Evolutionary conservation across 2,888 invertebrate genomes (phyloP), one percentile per base, ranked within the genome.

Genomic region (Noctua janthe): DNA sequence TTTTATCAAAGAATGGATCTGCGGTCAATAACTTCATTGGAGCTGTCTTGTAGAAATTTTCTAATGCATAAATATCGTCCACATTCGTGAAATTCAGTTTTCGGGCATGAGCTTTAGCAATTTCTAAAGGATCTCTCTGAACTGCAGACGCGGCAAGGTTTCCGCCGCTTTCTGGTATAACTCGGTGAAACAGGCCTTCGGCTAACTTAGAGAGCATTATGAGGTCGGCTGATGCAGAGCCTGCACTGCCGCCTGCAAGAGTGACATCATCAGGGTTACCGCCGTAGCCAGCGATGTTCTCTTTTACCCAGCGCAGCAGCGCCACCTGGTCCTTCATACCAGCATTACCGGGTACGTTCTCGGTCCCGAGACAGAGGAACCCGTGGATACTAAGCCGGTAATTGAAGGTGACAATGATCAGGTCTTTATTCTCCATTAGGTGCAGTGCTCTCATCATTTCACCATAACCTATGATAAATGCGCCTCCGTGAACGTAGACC

Each of bases 401-500:
- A 72, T 92, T 92, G 80, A 91, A 92, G 10, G 88, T 91, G 1
- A 92, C 91, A 23, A 88, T 79, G 64, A 93, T 87, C 17, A 92
- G 76, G 90, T 93, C 77, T 76, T 91, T 88, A 23, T 76, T 85
- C 13, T 82, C 82, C n/a, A 91, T 83, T 17, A 92, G 76, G n/a
- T 92, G 91, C 67, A 90, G 85, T 8, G 87, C 95, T 51, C 64
- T 80, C 80, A 80, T 80, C 80, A 80, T 80, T 13, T 80, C 80
- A 20, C 80, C 80, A 56, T 72, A 80, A 13, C 80, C 80, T 39
- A 80, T 80, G 8, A 80, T 6, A 29, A 80, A 80, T 23, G 13
- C 80, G 8, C 80, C 80, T 13, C 95, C 95, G 72, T 95, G 95
- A 35, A 95, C 90, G 78, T 91, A 91, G 47, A 95, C 92, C 20